These are phyloP conservation scores for Ormia ochracea DNA, from an alignment of 2,888 invertebrate genomes.

Conservation along the genomic window DNA sequence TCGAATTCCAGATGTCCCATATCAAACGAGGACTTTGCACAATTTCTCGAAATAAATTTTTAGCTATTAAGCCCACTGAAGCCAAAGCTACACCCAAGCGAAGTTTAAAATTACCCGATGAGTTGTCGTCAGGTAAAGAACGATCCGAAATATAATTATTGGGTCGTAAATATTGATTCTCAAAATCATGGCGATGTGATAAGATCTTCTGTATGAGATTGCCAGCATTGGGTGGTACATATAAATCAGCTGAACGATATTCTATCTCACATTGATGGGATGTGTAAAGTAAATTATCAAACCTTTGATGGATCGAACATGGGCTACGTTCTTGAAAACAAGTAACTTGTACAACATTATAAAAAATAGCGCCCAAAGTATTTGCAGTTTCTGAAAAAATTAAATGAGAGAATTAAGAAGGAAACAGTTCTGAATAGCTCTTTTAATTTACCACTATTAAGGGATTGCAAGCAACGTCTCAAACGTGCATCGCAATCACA, in stretches of 20 bases:
- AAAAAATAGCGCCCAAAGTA: constrained; percentile 84
- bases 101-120: constrained; percentile 62
- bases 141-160: constrained; percentile 43
- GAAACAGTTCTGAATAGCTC: not conserved
- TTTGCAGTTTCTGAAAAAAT: constrained; percentile 80
- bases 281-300: constrained; percentile 71
- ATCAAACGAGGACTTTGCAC: constrained; percentile 68
- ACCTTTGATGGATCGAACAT: constrained; percentile 82
- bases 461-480: constrained; percentile 82
- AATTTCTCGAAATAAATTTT: constrained; percentile 73
- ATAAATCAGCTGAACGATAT: constrained; percentile 72
- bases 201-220: constrained; percentile 72
- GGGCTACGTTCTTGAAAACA: constrained; percentile 84
- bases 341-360: constrained; percentile 85
- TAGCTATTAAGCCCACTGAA: constrained; percentile 74
- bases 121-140: constrained; percentile 15
- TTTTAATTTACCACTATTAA: constrained; percentile 78
- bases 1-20: constrained; percentile 68
- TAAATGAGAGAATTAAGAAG: not conserved
- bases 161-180: constrained; percentile 1
- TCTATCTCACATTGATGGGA: constrained; percentile 69
- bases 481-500: constrained; percentile 86
- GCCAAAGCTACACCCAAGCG: constrained; percentile 74
- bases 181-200: constrained; percentile 65
- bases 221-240: constrained; percentile 72